These are phyloP conservation scores for Odontomyia ornata DNA, from an alignment of 2,888 invertebrate species.

Conservation along the genomic window DNA sequence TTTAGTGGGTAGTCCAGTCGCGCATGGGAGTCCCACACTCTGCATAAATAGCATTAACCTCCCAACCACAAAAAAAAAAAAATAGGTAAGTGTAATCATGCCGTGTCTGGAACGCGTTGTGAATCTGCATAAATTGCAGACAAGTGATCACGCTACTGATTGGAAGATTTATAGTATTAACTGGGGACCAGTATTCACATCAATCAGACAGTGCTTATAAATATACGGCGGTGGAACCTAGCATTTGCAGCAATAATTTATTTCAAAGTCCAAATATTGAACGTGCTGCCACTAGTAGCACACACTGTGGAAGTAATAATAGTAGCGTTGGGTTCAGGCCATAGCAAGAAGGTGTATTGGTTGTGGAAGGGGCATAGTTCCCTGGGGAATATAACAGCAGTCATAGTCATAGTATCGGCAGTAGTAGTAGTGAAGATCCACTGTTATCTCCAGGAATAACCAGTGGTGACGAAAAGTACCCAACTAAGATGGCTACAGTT, in stretches of 20 bases:
- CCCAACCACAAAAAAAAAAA: no score
- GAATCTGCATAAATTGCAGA: no score
- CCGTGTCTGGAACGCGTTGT: no score
- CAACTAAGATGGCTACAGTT: constrained; percentile 28
- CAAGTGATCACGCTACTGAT: no score
- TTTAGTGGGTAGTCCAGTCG: no score
- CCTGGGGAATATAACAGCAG: constrained; percentile 41
- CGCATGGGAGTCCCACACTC: no score
- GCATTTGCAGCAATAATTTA: constrained; percentile 24
- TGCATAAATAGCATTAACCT: no score
- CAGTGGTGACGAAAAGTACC: constrained; percentile 5
- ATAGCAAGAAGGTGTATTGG: constrained; percentile 49
- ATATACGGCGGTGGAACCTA: constrained; percentile 51
- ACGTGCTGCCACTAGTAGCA: constrained; percentile 49
- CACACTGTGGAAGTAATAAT: constrained; percentile 54
- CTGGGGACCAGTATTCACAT: constrained; percentile 55
- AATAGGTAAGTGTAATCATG: no score
- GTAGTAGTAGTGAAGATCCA: neutral
- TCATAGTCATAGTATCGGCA: constrained; percentile 42
- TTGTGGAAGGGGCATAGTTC: neutral
- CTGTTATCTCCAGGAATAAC: constrained; percentile 35
- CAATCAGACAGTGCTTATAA: constrained; percentile 51
- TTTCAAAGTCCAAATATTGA: constrained; percentile 7
- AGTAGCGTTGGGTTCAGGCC: constrained; percentile 55
- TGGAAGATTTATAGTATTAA: no score